Evolutionary conservation across 2,113 vertebrate genomes (phyloP).

Genomic region (Stomatorhinus ivindoensis): DNA sequence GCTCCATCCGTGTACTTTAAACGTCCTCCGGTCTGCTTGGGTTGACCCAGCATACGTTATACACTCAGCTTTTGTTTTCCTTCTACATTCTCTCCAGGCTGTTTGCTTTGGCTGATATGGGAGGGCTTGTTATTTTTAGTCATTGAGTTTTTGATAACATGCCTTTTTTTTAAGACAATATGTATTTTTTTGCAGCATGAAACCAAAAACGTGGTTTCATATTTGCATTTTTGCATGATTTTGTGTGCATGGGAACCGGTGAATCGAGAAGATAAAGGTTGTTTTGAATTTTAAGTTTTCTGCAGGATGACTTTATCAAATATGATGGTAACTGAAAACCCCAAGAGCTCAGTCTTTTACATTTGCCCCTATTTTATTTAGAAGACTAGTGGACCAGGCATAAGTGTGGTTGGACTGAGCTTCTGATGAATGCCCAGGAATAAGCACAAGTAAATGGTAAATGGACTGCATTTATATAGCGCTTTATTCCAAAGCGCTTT

Average conservation of each 20-base stretch:
- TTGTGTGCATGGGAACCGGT: neutral
- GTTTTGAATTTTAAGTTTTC: neutral
- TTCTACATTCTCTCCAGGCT: neutral
- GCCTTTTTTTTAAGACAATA: neutral
- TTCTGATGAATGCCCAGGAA: neutral
- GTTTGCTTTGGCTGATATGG: neutral
- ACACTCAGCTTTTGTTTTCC: neutral
- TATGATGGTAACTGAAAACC: neutral
- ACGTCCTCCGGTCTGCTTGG: neutral
- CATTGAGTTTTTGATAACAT: neutral
- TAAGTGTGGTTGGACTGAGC: neutral
- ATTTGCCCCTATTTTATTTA: neutral
- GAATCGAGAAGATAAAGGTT: neutral
- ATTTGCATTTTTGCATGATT: neutral
- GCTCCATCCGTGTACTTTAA: neutral
- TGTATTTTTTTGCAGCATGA: neutral
- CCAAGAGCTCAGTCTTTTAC: neutral
- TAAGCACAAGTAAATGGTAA: too few relatives aligned
- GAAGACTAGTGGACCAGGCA: neutral
- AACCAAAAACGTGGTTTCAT: neutral
- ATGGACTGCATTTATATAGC: too few relatives aligned
- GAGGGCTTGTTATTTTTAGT: neutral
- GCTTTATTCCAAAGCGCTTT: too few relatives aligned
- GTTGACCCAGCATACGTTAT: neutral
- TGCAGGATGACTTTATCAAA: neutral